Evolutionary conservation across 1,140 invertebrate genomes (phyloP).

Genomic region (Meloidogyne hapla): DNA sequence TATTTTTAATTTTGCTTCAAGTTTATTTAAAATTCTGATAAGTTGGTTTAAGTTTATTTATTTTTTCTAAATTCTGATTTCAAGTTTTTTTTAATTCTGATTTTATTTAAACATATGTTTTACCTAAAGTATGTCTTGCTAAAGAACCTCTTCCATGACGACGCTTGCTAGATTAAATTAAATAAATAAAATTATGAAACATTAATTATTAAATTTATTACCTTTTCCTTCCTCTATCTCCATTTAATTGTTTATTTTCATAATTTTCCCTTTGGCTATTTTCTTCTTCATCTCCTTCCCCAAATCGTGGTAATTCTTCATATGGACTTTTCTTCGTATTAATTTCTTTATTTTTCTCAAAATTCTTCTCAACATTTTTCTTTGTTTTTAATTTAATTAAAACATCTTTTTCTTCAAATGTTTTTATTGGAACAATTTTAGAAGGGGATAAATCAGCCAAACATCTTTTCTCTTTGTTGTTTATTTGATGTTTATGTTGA

Average conservation of each 20-base stretch:
- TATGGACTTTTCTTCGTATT: background rate
- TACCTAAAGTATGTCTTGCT: conserved; percentile 55
- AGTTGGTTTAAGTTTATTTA: too few species aligned
- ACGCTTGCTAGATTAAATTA: conserved; percentile 17
- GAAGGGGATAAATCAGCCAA: background rate
- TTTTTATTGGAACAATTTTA: background rate
- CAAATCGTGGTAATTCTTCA: background rate
- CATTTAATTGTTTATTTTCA: background rate
- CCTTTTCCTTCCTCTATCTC: background rate
- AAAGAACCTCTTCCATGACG: conserved; percentile 50
- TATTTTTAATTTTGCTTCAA: too few species aligned
- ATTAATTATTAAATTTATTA: conserved; percentile 16
- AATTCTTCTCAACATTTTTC: background rate
- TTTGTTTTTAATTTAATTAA: background rate
- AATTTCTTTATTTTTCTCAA: background rate
- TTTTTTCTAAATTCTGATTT: too few species aligned
- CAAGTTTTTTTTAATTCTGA: too few species aligned
- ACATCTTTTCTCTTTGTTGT: background rate
- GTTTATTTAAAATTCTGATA: too few species aligned
- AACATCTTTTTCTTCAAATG: background rate
- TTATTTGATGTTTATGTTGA: background rate
- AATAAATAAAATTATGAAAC: background rate
- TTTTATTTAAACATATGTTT: too few species aligned
- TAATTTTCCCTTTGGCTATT: background rate
- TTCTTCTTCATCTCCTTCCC: conserved; percentile 16